Evolutionary conservation across 2,888 invertebrate species (phyloP).

Genomic region (Pemphredon lugubris): DNA sequence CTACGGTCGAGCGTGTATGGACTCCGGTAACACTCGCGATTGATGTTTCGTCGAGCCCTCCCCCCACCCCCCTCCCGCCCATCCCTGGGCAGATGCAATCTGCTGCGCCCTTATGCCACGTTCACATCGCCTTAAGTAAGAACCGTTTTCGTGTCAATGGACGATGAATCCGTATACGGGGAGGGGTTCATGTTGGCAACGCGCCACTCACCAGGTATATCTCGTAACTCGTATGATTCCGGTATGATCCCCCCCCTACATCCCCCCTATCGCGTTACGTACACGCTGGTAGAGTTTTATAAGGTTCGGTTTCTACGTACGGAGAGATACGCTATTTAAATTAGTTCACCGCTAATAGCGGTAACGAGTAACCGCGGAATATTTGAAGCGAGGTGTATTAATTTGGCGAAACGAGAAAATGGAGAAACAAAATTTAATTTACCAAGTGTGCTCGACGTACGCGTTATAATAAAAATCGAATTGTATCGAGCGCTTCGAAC

Average conservation of each 20-base stretch:
- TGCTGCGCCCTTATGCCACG: constrained; percentile 32
- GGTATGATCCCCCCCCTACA: neutral
- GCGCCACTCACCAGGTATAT: constrained; percentile 17
- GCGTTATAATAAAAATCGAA: no score
- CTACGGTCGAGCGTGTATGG: neutral
- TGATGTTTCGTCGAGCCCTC: constrained; percentile 3
- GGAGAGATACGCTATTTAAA: no score
- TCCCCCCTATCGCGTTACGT: neutral
- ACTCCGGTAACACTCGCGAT: neutral
- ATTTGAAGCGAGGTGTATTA: no score
- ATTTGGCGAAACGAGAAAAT: no score
- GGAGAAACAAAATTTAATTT: no score
- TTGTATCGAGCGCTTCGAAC: no score
- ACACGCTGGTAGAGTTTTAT: neutral
- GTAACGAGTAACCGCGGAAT: no score
- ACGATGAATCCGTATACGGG: constrained; percentile 55
- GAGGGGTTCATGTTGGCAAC: constrained; percentile 40
- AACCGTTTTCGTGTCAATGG: constrained; percentile 58
- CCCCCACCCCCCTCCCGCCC: no score
- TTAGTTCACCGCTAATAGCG: no score
- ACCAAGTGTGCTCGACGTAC: no score
- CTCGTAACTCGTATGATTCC: constrained; percentile 22
- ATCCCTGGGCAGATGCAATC: constrained; percentile 49
- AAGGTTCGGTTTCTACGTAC: neutral
- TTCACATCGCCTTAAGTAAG: constrained; percentile 42